phyloP scores from a whole-genome alignment of 2,797 vertebrate genomes.

The Enoplosus armatus region DNA sequence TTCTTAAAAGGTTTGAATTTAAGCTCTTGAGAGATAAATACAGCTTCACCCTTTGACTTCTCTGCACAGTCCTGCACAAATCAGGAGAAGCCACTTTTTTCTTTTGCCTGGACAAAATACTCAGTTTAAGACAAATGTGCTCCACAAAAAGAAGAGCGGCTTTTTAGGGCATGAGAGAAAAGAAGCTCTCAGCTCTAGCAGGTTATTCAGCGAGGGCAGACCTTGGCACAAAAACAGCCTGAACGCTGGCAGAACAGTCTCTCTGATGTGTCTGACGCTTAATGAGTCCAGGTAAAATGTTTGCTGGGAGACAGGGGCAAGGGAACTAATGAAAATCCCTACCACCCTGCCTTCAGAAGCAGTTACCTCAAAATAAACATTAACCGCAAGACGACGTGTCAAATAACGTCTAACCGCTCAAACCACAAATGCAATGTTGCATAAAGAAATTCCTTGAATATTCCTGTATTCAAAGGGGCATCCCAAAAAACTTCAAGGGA shows the following conservation, averaged over 20 bases:
- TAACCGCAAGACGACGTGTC: slow-evolving; percentile 31
- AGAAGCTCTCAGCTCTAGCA: slow-evolving; percentile 29
- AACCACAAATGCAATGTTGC: slow-evolving; percentile 30
- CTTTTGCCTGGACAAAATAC: slow-evolving; percentile 8
- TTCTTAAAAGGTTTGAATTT: slow-evolving; percentile 26
- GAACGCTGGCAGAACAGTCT: slow-evolving; percentile 36
- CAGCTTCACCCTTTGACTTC: slow-evolving; percentile 14
- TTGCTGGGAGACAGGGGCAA: slow-evolving; percentile 53
- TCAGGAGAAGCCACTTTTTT: neutral
- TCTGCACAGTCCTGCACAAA: neutral
- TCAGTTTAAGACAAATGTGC: slow-evolving; percentile 29
- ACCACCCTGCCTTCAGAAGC: slow-evolving; percentile 41
- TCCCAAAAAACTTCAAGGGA: slow-evolving; percentile 48
- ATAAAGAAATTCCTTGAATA: slow-evolving; percentile 45
- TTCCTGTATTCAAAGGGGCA: slow-evolving; percentile 50
- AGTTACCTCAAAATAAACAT: slow-evolving; percentile 59
- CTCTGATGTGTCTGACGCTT: slow-evolving; percentile 65
- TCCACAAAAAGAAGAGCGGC: slow-evolving; percentile 24
- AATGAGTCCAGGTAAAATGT: slow-evolving; percentile 67
- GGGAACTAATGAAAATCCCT: slow-evolving; percentile 45
- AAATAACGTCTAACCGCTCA: slow-evolving; percentile 34
- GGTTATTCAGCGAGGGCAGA: slow-evolving; percentile 49
- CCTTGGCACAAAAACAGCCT: slow-evolving; percentile 33
- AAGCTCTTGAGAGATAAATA: slow-evolving; percentile 12
- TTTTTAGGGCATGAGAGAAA: slow-evolving; percentile 24